phyloP scores from a whole-genome alignment of 2,797 vertebrate species.

The Tragelaphus eurycerus region DNA sequence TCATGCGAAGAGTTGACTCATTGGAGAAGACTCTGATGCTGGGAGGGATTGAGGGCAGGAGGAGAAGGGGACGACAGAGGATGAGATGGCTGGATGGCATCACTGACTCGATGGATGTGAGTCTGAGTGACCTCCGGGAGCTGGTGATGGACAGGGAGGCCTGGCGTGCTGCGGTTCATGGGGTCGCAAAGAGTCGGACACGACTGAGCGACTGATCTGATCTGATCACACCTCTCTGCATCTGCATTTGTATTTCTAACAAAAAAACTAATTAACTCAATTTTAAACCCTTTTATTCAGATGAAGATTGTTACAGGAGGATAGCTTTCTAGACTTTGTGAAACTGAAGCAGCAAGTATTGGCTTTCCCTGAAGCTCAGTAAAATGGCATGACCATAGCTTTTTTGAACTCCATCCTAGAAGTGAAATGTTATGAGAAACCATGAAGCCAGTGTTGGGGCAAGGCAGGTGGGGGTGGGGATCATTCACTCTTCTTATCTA shows the following conservation, averaged over 20 bases:
- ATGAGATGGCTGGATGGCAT: too few species aligned
- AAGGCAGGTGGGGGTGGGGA: background rate
- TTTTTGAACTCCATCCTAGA: conserved; percentile 36
- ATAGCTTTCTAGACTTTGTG: conserved; percentile 39
- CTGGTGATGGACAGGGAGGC: too few species aligned
- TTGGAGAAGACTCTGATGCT: too few species aligned
- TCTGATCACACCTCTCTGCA: background rate
- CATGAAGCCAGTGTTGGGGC: background rate
- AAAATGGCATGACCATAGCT: conserved; percentile 18
- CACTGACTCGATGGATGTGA: too few species aligned
- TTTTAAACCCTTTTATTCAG: background rate
- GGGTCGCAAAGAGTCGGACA: too few species aligned
- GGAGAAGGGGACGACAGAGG: too few species aligned
- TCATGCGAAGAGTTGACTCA: too few species aligned
- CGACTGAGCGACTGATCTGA: too few species aligned
- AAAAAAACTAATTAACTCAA: background rate
- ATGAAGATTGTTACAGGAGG: background rate
- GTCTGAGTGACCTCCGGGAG: too few species aligned
- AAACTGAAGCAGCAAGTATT: conserved; percentile 37
- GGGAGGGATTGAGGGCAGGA: too few species aligned
- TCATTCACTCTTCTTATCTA: background rate
- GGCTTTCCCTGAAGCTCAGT: conserved; percentile 29
- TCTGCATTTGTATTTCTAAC: conserved; percentile 25
- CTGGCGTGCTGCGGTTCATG: too few species aligned
- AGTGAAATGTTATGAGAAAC: conserved; percentile 35